Conservation (phyloP, 2,113 vertebrate genomes). For the Lampris incognitus region DNA sequence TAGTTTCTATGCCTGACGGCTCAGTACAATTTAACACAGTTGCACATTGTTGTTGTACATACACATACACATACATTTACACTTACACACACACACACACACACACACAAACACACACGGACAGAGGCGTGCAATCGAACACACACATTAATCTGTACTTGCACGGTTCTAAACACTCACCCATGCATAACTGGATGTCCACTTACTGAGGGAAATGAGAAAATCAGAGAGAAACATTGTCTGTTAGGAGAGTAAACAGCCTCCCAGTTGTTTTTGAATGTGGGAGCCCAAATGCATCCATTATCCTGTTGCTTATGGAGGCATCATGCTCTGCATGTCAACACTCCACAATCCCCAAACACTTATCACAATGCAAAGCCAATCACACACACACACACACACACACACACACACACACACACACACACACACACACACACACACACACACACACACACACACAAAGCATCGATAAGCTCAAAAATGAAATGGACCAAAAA, state of each 20-base stretch:
- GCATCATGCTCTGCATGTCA: conserved; percentile 74
- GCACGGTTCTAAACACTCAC: neutral
- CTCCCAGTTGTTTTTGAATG: conserved; percentile 56
- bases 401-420: conserved; percentile 11
- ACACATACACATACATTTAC: neutral
- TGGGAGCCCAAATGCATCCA: conserved; percentile 70
- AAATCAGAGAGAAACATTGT: conserved; percentile 53
- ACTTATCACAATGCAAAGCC: conserved; percentile 73
- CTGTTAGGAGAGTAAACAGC: conserved; percentile 63
- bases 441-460: neutral
- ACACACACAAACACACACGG: neutral
- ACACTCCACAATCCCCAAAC: conserved; percentile 65
- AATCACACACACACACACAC: conserved; percentile 34
- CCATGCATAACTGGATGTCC: conserved; percentile 36
- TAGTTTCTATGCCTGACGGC: conserved; percentile 71
- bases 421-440: conserved; percentile 6
- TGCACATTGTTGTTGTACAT: conserved; percentile 22
- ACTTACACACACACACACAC: neutral
- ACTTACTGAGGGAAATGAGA: conserved; percentile 54
- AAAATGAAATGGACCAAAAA: conserved; percentile 41
- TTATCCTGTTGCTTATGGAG: conserved; percentile 70
- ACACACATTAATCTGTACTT: conserved; percentile 16
- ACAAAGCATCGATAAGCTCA: conserved; percentile 43
- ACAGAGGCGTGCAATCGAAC: neutral
- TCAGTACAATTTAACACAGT: conserved; percentile 34